Conservation (phyloP, 2,888 invertebrate species). For the Cancer borealis region DNA sequence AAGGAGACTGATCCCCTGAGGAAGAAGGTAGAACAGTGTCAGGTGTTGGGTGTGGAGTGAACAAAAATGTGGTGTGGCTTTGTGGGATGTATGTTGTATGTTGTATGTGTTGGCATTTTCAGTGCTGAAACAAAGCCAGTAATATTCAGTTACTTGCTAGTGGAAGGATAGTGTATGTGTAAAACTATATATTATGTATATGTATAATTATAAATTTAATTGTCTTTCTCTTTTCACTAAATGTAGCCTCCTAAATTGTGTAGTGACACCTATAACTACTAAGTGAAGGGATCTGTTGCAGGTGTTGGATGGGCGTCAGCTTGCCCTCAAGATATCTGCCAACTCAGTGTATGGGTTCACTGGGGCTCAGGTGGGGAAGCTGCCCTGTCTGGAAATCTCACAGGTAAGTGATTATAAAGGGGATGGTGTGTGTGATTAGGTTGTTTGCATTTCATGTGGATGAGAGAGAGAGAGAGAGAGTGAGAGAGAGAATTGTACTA, state of each 20-base stretch:
- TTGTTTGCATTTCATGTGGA: not conserved
- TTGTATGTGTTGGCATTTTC: not conserved
- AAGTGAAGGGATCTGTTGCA: constrained; percentile 53
- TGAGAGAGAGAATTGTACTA: not conserved
- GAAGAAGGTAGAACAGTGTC: constrained; percentile 83
- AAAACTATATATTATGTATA: not conserved
- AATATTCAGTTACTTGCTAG: not conserved
- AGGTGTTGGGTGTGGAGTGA: not conserved
- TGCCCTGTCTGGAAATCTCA: constrained; percentile 96
- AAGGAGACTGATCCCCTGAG: constrained; percentile 97
- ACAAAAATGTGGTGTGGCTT: not conserved
- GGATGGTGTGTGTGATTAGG: not conserved
- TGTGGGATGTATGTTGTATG: not conserved
- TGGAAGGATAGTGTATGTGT: not conserved
- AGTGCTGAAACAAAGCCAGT: no score
- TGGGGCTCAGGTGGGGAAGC: constrained; percentile 97
- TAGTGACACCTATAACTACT: no score
- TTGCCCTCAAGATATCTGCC: constrained; percentile 98
- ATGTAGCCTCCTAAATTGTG: no score
- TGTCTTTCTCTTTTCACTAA: not conserved
- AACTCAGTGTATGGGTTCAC: constrained; percentile 99
- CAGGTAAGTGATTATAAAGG: constrained; percentile 83
- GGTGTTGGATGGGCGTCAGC: constrained; percentile 96
- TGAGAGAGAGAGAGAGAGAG: not conserved
- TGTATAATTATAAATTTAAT: not conserved